These are phyloP conservation scores for Cylloceria caligata DNA, from an alignment of 2,888 invertebrate genomes.

Conservation along the genomic window DNA sequence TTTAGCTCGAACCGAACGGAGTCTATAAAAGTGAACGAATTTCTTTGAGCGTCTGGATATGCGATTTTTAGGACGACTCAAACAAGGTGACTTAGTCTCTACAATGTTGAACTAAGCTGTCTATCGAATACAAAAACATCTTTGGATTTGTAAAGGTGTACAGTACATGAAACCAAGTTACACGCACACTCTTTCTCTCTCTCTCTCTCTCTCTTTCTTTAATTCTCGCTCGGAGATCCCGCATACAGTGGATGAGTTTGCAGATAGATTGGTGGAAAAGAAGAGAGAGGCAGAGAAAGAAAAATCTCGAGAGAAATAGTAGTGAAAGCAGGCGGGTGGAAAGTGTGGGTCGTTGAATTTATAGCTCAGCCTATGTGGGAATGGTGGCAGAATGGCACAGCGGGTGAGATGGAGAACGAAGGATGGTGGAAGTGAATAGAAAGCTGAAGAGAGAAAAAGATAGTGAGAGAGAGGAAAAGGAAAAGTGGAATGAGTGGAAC, in stretches of 20 bases:
- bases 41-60: background rate
- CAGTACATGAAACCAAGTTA: background rate
- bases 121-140: background rate
- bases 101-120: background rate
- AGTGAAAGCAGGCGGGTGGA: slow-evolving; percentile 46
- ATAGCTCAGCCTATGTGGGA: slow-evolving; percentile 62
- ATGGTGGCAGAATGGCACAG: slow-evolving; percentile 26
- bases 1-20: too few species aligned
- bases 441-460: background rate
- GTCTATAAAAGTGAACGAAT: too few species aligned
- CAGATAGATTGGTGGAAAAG: slow-evolving; percentile 25
- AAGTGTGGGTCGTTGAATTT: slow-evolving; percentile 68
- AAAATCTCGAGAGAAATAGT: too few species aligned
- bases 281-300: slow-evolving; percentile 1
- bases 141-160: background rate
- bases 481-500: background rate
- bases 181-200: background rate
- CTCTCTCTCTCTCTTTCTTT: background rate
- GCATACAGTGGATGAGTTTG: slow-evolving; percentile 15
- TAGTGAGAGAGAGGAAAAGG: background rate
- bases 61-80: background rate
- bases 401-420: slow-evolving; percentile 23
- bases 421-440: slow-evolving; percentile 19
- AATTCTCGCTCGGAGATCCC: background rate
- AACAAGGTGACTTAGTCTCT: background rate